Percentiles rank a stretch among this genome's conserved stretches.
These are phyloP conservation scores for Rotaria macrura DNA, from an alignment of 2,888 invertebrate species.

Conservation along the genomic window DNA sequence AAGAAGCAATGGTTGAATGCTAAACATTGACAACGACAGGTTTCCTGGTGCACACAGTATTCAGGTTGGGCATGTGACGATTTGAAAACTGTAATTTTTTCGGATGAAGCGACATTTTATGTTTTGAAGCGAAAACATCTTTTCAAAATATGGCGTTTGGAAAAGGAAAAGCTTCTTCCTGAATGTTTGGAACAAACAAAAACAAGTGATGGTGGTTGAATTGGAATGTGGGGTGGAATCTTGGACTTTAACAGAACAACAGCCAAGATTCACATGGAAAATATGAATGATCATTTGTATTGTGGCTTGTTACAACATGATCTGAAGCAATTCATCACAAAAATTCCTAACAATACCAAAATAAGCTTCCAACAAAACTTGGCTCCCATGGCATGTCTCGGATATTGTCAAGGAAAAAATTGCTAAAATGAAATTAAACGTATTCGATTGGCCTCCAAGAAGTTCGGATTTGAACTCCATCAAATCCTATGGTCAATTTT, in stretches of 20 bases:
- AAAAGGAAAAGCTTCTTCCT: neutral
- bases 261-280: neutral
- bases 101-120: neutral
- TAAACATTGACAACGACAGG: neutral
- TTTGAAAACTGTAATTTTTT: neutral
- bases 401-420: neutral
- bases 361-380: neutral
- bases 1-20: neutral
- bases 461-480: neutral
- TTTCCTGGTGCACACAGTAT: neutral
- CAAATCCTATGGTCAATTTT: neutral
- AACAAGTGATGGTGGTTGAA: neutral
- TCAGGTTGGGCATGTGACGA: neutral
- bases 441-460: neutral
- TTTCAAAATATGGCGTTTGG: neutral
- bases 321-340: neutral
- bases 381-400: neutral
- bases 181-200: neutral
- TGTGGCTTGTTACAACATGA: neutral
- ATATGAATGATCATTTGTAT: neutral
- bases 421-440: neutral
- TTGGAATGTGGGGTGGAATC: neutral
- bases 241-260: neutral
- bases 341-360: neutral
- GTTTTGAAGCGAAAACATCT: neutral